A percentile compares a stretch with the other conserved stretches of the same genome.
phyloP scores from a whole-genome alignment of 2,113 vertebrate genomes.

The Urocynchramus pylzowi region DNA sequence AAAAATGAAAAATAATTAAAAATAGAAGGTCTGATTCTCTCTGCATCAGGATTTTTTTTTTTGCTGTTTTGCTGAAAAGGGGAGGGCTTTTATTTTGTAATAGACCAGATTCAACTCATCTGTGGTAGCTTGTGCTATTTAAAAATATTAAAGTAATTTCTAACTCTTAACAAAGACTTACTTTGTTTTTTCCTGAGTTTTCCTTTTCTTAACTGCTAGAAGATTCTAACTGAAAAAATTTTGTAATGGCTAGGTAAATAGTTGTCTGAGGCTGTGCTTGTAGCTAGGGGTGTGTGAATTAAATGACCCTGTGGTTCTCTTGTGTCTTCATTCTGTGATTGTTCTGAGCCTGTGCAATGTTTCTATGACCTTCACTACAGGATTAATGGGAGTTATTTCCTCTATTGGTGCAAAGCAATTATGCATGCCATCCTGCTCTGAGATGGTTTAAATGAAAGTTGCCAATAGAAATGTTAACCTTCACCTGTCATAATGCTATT shows the following conservation, averaged over 20 bases:
- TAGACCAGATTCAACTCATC: neutral
- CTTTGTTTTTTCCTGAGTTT: neutral
- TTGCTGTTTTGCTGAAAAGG: neutral
- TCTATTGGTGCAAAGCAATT: conserved; percentile 36
- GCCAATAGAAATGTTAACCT: conserved; percentile 51
- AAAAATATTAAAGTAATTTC: neutral
- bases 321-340: neutral
- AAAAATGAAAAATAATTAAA: conserved; percentile 41
- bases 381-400: conserved; percentile 56
- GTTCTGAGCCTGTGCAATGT: conserved; percentile 6
- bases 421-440: conserved; percentile 46
- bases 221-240: neutral
- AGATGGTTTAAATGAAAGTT: conserved; percentile 58
- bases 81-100: neutral
- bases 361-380: conserved; percentile 35
- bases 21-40: neutral
- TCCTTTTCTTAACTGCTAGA: neutral
- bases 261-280: neutral
- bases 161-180: neutral
- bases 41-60: neutral
- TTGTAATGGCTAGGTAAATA: neutral
- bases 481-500: conserved; percentile 52
- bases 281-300: neutral
- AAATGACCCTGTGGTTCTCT: neutral
- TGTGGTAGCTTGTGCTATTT: neutral